Evolutionary conservation across 2,797 vertebrate genomes (phyloP).

Genomic region (Macropodus opercularis): DNA sequence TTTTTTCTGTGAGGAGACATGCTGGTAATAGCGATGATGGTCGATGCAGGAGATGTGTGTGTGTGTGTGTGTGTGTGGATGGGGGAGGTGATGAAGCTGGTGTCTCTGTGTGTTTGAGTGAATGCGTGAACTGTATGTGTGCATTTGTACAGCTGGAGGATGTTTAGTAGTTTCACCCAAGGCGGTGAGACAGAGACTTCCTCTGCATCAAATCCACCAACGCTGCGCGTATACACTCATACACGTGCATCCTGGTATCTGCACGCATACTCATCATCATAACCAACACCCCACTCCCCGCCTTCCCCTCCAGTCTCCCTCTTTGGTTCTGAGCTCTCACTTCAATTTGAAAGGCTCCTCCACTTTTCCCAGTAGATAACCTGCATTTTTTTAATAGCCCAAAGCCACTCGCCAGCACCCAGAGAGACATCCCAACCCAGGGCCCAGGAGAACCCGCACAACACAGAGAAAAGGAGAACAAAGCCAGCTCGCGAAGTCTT

Average conservation of each 20-base stretch:
- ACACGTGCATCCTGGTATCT: constrained; percentile 10
- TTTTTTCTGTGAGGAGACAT: constrained; percentile 40
- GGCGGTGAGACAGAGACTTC: constrained; percentile 8
- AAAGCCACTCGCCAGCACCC: constrained; percentile 78
- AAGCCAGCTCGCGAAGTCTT: constrained; percentile 84
- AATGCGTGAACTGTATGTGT: constrained; percentile 45
- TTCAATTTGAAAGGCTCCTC: constrained; percentile 80
- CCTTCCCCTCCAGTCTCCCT: constrained; percentile 56
- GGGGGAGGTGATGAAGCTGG: too few species aligned
- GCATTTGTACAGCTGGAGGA: constrained; percentile 3
- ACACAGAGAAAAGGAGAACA: constrained; percentile 80
- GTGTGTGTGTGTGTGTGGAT: constrained; percentile 33
- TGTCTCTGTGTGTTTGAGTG: constrained; percentile 34
- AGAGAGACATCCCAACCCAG: constrained; percentile 77
- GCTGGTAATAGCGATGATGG: constrained; percentile 28
- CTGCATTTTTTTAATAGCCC: constrained; percentile 79
- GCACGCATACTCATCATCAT: constrained; percentile 44
- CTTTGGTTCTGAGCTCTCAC: constrained; percentile 72
- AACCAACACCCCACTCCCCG: constrained; percentile 31
- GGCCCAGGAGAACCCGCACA: constrained; percentile 78
- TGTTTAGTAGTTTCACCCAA: constrained; percentile 20
- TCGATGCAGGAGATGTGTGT: constrained; percentile 41
- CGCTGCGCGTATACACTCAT: constrained; percentile 4
- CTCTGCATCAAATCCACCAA: constrained; percentile 1
- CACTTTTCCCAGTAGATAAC: constrained; percentile 79